phyloP scores from a whole-genome alignment of 2,888 invertebrate species.

The Heliconius ismenius region DNA sequence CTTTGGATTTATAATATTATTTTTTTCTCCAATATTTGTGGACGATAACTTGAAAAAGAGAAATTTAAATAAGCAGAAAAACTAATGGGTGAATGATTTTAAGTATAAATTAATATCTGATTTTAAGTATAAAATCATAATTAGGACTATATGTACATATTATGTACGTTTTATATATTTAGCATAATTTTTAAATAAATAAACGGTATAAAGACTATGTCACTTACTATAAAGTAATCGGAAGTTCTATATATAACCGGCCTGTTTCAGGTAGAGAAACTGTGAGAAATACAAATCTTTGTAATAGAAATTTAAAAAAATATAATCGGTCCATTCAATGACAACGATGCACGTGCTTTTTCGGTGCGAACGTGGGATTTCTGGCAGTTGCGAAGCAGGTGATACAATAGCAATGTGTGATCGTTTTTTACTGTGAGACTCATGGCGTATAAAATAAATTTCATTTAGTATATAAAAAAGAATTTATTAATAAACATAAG shows the following conservation, averaged over 20 bases:
- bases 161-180: neutral
- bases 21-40: neutral
- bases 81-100: neutral
- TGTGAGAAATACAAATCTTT: conserved; percentile 56
- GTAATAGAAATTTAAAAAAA: conserved; percentile 42
- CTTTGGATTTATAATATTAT: neutral
- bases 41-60: neutral
- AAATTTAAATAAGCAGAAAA: neutral
- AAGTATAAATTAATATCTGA: too few species aligned
- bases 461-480: neutral
- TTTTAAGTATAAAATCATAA: neutral
- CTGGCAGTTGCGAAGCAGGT: conserved; percentile 42
- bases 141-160: neutral
- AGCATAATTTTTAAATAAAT: neutral
- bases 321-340: conserved; percentile 36
- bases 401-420: conserved; percentile 26
- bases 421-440: neutral
- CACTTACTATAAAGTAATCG: neutral
- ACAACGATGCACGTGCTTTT: conserved; percentile 48
- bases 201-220: neutral
- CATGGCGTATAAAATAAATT: neutral
- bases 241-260: neutral
- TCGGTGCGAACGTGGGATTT: conserved; percentile 40
- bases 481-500: neutral
- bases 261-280: conserved; percentile 57